A percentile compares a stretch with the other conserved stretches of the same genome.
Evolutionary conservation across 1,140 invertebrate species (phyloP).

Genomic region (Drosophila setifemur): DNA sequence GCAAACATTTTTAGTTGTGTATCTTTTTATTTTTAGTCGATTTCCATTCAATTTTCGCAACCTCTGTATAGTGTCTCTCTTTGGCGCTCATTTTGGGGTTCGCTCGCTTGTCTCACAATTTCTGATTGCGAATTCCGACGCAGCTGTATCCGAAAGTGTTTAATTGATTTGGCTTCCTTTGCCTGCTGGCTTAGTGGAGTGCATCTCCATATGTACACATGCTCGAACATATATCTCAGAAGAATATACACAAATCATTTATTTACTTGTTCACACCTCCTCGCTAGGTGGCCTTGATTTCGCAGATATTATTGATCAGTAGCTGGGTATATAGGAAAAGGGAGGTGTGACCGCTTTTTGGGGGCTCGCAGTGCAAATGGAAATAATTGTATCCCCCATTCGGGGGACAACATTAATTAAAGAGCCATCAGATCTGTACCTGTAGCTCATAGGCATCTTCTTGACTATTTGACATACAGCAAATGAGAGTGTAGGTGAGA

Average conservation of each 20-base stretch:
- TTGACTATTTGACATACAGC: background rate
- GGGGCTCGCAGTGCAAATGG: background rate
- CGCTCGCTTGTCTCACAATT: no score
- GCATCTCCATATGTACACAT: no score
- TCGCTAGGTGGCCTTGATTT: background rate
- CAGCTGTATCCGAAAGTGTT: no score
- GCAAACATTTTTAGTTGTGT: slow-evolving; percentile 57
- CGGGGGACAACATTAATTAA: background rate
- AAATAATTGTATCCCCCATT: no score
- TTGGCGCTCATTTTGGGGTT: no score
- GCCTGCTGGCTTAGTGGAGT: no score
- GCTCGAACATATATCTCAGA: no score
- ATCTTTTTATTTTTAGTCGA: slow-evolving; percentile 4
- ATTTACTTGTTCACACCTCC: slow-evolving; percentile 29
- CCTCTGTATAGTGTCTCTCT: no score
- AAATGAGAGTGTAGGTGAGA: background rate
- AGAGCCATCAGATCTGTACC: no score
- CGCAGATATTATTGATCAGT: background rate
- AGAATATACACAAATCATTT: no score
- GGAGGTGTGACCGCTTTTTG: background rate
- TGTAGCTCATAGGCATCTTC: background rate
- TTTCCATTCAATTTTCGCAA: slow-evolving; percentile 40
- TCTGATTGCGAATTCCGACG: no score
- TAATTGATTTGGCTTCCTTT: no score
- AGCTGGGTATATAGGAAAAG: background rate